Evolutionary conservation across 2,888 invertebrate species (phyloP), one percentile per base, ranked within the genome.

Genomic region (Sesamia inferens): DNA sequence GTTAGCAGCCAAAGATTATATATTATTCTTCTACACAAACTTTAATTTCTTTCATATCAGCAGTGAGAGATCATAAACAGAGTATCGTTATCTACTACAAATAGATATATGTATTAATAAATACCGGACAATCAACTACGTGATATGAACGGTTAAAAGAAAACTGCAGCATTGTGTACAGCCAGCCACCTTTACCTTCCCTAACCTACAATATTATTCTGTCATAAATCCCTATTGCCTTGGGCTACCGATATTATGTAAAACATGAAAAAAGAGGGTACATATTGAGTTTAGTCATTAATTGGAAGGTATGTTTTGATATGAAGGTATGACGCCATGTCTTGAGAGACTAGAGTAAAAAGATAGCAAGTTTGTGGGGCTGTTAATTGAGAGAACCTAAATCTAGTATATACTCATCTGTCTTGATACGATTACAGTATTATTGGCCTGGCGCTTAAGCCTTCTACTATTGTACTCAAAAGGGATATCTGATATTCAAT

Each of bases 1-100:
- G 79, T 83, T 81, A 78, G 68, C 74, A 79, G 73, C 77, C 71
- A 61, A 76, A 69, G 72, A 79, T 72, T 76, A 76, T 69, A 68
- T 77, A 81, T 75, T 86, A 68, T 78, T 74, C 63, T 74, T 74
- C 63, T 74, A 66, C 39, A 64, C 68, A 74, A 78, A 61, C 68
- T 81, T 81, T 70, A 74, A 83, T 85, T 86, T 81, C 71, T 79
- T 72, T 81, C 78, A 67, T 89, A 89, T 86, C 84, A 75, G 61
- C n/a, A 75, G 76, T 85, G 78, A 85, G 79, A 88, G 87, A 91
- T 92, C 88, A 91, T 93, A 93, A 93, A 93, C 90, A 93, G 79
- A 88, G 88, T 87, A 86, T 85, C 85, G 88, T 88, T 93, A 83
- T 93, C 92, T 90, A 78, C 68, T 79, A 84, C 78, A 88, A 88